Conservation (phyloP, 2,888 invertebrate species). For the Thalpophila matura region DNA sequence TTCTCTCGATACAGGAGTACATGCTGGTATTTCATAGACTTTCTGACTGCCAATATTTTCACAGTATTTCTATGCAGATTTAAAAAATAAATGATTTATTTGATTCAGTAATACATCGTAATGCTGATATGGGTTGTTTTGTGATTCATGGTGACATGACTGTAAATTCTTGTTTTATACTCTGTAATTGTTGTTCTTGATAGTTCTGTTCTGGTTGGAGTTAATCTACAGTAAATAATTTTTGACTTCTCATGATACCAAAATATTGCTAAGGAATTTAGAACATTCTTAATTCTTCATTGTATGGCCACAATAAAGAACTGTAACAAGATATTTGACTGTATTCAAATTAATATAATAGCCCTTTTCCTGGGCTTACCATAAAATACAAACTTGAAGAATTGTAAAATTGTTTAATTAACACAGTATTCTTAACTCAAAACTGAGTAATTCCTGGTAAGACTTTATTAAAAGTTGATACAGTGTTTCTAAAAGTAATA, state of each 20-base stretch:
- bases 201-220: background rate
- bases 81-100: constrained; percentile 31
- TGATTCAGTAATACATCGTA: background rate
- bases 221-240: background rate
- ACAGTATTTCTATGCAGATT: constrained; percentile 40
- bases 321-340: background rate
- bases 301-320: background rate
- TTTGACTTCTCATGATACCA: background rate
- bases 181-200: background rate
- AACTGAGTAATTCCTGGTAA: constrained; percentile 48
- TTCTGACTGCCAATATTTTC: constrained; percentile 44
- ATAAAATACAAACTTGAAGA: constrained; percentile 17
- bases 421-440: constrained; percentile 40
- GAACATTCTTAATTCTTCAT: background rate
- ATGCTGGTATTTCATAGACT: constrained; percentile 61
- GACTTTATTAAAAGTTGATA: constrained; percentile 86
- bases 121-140: too few species aligned
- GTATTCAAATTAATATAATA: constrained; percentile 10
- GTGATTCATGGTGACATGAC: constrained; percentile 17
- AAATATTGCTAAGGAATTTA: background rate
- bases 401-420: constrained; percentile 41
- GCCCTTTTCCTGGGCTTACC: background rate
- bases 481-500: constrained; percentile 80
- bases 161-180: background rate
- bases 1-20: constrained; percentile 66